These are phyloP conservation scores for Poeciliopsis turrubarensis DNA, from an alignment of 2,113 vertebrate species.

Conservation along the genomic window DNA sequence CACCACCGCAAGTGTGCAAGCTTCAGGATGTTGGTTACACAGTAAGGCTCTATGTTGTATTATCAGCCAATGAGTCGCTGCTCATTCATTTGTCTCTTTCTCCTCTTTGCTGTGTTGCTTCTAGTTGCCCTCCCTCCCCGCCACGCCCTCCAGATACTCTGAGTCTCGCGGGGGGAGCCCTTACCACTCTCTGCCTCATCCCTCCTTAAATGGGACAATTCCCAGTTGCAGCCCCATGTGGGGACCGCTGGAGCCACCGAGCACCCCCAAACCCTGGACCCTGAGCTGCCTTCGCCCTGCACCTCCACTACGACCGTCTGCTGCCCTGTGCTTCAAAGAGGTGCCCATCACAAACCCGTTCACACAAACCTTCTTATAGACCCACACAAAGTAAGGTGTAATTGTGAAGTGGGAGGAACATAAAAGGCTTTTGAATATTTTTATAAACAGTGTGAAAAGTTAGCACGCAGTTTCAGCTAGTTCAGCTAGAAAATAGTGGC, in stretches of 20 bases:
- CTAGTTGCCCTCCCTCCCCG: slow-evolving; percentile 89
- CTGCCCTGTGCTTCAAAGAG: slow-evolving; percentile 95
- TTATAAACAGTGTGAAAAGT: no score
- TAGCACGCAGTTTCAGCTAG: no score
- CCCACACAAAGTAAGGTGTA: no score
- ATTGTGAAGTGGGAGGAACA: no score
- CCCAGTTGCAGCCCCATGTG: slow-evolving; percentile 85
- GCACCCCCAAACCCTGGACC: slow-evolving; percentile 94
- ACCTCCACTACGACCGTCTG: slow-evolving; percentile 90
- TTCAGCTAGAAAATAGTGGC: no score
- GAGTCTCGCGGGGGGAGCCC: slow-evolving; percentile 84
- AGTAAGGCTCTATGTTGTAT: slow-evolving; percentile 72
- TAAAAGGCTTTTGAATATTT: no score
- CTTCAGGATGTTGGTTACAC: slow-evolving; percentile 90
- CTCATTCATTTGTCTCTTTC: not conserved
- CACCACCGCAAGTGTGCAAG: slow-evolving; percentile 82
- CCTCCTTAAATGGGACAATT: slow-evolving; percentile 82
- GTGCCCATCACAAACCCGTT: slow-evolving; percentile 65
- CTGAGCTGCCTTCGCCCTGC: slow-evolving; percentile 96
- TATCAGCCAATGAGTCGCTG: accelerated
- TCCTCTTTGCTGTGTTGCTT: not conserved
- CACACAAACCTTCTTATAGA: not conserved
- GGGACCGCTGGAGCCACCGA: slow-evolving; percentile 92
- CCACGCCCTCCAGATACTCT: slow-evolving; percentile 88
- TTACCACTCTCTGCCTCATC: slow-evolving; percentile 92